Conservation (phyloP, 2,888 invertebrate species). For the Atethmia centrago region DNA sequence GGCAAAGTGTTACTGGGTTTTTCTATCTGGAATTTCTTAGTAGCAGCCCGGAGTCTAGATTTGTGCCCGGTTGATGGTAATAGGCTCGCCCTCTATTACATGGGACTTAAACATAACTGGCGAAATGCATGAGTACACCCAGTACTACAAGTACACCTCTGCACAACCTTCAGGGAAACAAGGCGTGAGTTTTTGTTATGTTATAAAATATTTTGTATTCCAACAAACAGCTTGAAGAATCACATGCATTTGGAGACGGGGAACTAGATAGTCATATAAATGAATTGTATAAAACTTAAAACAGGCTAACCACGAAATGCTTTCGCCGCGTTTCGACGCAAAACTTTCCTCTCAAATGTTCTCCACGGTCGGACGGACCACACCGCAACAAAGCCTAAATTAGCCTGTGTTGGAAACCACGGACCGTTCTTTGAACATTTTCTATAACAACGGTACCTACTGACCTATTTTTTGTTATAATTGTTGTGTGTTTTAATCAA, state of each 20-base stretch:
- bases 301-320: conserved; percentile 65
- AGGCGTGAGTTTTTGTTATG: no score
- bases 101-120: no score
- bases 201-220: conserved; percentile 58
- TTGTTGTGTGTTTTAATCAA: conserved; percentile 69
- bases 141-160: no score
- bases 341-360: conserved; percentile 69
- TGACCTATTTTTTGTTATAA: conserved; percentile 70
- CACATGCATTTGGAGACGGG: conserved; percentile 30
- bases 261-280: conserved; percentile 39
- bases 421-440: conserved; percentile 66
- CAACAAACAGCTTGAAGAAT: conserved; percentile 32
- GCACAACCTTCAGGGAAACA: no score
- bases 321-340: conserved; percentile 57
- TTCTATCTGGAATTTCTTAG: no score
- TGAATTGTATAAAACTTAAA: conserved; percentile 63
- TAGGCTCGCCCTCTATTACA: no score
- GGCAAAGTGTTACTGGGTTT: no score
- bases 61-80: no score
- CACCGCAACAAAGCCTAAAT: conserved; percentile 74
- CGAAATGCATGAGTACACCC: no score
- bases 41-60: no score
- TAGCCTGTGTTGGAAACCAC: conserved; percentile 67
- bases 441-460: conserved; percentile 58
- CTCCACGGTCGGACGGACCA: conserved; percentile 60